These are phyloP conservation scores for Melolontha melolontha DNA, from an alignment of 2,888 invertebrate genomes.

Conservation along the genomic window DNA sequence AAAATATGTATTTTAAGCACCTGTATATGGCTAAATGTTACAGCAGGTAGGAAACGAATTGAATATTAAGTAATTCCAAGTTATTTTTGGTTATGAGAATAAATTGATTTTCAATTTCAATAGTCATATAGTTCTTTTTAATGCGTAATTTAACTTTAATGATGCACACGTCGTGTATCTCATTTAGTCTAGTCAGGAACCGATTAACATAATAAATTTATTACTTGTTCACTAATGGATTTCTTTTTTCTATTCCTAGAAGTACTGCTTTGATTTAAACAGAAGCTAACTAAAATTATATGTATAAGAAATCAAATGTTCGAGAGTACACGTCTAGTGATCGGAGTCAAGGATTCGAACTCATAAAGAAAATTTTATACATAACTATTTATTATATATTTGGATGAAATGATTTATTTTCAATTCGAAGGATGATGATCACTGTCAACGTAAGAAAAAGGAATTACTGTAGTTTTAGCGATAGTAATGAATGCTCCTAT, in stretches of 20 bases:
- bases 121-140: constrained; percentile 1
- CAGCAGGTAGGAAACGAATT: constrained; percentile 9
- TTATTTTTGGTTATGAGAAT: constrained; percentile 22
- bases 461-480: too few species aligned
- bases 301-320: background rate
- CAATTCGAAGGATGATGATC: too few species aligned
- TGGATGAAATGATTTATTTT: too few species aligned
- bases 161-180: constrained; percentile 18
- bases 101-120: constrained; percentile 35
- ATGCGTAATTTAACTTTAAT: constrained; percentile 30
- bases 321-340: too few species aligned
- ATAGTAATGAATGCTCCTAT: too few species aligned
- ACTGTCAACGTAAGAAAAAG: too few species aligned
- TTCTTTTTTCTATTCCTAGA: constrained; percentile 14
- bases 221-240: constrained; percentile 17
- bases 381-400: too few species aligned
- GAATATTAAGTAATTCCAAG: constrained; percentile 31
- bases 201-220: constrained; percentile 30
- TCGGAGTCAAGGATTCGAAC: too few species aligned
- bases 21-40: constrained; percentile 12
- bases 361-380: too few species aligned
- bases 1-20: constrained; percentile 31
- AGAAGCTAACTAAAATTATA: background rate
- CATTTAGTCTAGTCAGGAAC: constrained; percentile 19
- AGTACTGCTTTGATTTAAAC: too few species aligned